Base-by-base conservation (phyloP, 2,113 vertebrate species). In the Polypterus senegalus region DNA sequence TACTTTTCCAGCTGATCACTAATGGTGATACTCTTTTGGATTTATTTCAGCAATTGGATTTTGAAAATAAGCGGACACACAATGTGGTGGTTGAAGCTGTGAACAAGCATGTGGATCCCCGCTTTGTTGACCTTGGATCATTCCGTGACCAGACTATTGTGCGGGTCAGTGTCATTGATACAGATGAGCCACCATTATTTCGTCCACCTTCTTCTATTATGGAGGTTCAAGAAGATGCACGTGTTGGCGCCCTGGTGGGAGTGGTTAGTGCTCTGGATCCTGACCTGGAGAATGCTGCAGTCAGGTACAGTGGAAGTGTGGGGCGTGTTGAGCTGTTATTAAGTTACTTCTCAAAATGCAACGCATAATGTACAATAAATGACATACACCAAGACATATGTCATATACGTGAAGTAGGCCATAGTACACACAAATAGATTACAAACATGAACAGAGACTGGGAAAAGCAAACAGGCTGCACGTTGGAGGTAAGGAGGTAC, bases 101-200 rank as follows among this genome's bases (percentile, higher is more conserved):
- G 60, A 98, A 99, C 77, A 98, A 96, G 73, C 94, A 97, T 0
- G 88, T 91, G 10, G 96, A 98, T 66, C 92, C 92, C 0, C 92
- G 92, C 47, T 98, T 99, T 0, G 76, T 83, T 60, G 91, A 97
- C 80, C 77, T 98, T 71, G 94, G 92, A 61, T 88, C 96, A 5
- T 99, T 99, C 70, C 82, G 89, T 54, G 96, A 98, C 81, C 92
- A 94, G 79, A 91, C 94, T 57, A 97, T 98, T 0, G 92, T 99
- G 45, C 79, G 87, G 1, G 89, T 99, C 69, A 91, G 88, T 0
- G 93, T 99, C 68, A 85, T 89, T 2, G 93, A 99, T 0, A 74
- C 89, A 2, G 94, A 98, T 0, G 96, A 99, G 76, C 92, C 96
- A 46, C 96, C 96, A 0, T 79, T 92, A 70, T 99, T 99, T 80